These are phyloP conservation scores for Albula glossodonta DNA, from an alignment of 2,113 vertebrate species.

Conservation along the genomic window DNA sequence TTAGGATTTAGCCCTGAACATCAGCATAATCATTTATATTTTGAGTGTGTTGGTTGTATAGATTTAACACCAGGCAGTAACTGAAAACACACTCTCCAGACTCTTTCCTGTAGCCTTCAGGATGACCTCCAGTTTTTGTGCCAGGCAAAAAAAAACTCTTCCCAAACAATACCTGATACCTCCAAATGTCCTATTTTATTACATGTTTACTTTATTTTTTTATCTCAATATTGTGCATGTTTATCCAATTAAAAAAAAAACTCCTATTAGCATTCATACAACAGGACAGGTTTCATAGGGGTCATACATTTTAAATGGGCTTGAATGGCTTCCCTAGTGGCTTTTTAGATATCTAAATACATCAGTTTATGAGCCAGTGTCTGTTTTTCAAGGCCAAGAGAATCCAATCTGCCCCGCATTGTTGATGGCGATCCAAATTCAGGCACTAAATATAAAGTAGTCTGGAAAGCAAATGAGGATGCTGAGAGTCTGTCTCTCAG, in stretches of 20 bases:
- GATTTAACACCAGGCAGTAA: background rate
- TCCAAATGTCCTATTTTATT: background rate
- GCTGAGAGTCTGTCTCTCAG: background rate
- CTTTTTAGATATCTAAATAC: background rate
- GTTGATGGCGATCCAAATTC: background rate
- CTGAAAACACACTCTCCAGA: background rate
- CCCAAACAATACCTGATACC: too few species aligned
- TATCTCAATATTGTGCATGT: background rate
- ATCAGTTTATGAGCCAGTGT: background rate
- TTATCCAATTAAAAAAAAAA: background rate
- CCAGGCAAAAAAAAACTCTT: too few species aligned
- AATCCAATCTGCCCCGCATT: background rate
- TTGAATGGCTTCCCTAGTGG: background rate
- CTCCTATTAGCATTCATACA: background rate
- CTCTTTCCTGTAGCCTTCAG: background rate
- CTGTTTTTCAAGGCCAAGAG: background rate
- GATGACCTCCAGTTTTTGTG: too few species aligned
- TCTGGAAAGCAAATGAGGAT: background rate
- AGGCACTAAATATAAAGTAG: background rate
- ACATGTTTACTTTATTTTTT: background rate
- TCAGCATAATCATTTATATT: too few species aligned
- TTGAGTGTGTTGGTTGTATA: background rate
- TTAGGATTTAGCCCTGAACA: background rate
- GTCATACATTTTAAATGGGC: background rate
- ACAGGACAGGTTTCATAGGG: background rate